Evolutionary conservation across 2,888 invertebrate species (phyloP), one percentile per base, ranked within the genome.

Genomic region (Euplexia lucipara): DNA sequence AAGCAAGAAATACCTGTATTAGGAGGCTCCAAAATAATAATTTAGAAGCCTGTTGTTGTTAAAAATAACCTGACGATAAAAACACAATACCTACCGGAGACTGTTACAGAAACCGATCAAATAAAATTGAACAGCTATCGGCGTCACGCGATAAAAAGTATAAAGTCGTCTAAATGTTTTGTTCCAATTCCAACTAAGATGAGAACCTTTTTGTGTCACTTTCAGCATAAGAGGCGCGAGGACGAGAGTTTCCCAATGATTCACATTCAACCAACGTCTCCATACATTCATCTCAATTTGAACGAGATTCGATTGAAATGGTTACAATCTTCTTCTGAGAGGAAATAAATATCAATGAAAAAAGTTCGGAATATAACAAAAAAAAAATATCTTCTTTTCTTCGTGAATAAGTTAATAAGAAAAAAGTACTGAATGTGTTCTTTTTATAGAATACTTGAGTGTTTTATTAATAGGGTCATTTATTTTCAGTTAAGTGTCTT

Each of bases 261-360:
- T 75, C 59, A 60, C 58, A 75, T 75, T 63, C 79, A 58, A 51
- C 53, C 56, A 61, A 67, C 51, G 64, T 75, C 58, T 65, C 52
- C 42, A 69, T 45, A 64, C 79, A 79, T 78, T 72, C 72, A 69
- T 78, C 76, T 79, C 70, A 70, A 78, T 79, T 78, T 78, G 53
- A 53, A 48, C 30, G 62, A 49, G 48, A 47, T 58, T 9, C 61
- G 47, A 72, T 75, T 65, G 79, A 75, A 75, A 67, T 51, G 53
- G 53, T 64, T 56, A 62, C 65, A 65, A 69, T 78, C 42, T 66
- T 61, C 52, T 75, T 57, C 39, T 20, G 20, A 67, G 39, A 52
- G 42, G 47, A 44, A 69, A 75, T 65, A 71, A 77, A 77, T 74
- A 61, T 70, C 65, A 57, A 75, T 75, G 70, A 51, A 63, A 72